A percentile compares a stretch with the other conserved stretches of the same genome.
Evolutionary conservation across 2,113 vertebrate species (phyloP).

Genomic region (Noctilio leporinus): DNA sequence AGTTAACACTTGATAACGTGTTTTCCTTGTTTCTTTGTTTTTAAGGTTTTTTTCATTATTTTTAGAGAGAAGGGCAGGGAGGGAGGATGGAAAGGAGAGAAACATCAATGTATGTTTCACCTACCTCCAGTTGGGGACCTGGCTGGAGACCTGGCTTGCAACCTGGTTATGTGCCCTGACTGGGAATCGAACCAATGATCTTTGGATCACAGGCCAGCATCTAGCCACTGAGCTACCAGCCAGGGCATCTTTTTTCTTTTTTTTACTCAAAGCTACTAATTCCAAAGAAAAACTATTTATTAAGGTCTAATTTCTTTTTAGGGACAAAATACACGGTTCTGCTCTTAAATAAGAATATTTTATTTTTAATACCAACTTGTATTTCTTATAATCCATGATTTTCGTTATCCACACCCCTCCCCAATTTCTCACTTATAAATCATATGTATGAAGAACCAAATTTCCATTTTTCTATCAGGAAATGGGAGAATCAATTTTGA

Average conservation of each 20-base stretch:
- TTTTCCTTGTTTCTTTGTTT: background rate
- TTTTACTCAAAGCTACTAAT: background rate
- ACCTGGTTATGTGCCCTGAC: too few species aligned
- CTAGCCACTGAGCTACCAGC: too few species aligned
- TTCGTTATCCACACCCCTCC: constrained; percentile 12
- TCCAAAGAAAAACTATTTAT: constrained; percentile 54
- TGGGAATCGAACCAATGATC: too few species aligned
- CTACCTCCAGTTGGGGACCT: too few species aligned
- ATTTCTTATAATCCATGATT: constrained; percentile 67
- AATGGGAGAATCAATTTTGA: background rate
- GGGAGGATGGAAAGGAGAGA: too few species aligned
- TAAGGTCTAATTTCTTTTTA: background rate
- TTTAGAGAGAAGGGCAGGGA: too few species aligned
- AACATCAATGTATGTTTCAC: too few species aligned
- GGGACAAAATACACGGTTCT: constrained; percentile 19
- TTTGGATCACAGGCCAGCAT: too few species aligned
- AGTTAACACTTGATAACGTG: background rate
- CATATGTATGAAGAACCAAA: constrained; percentile 35
- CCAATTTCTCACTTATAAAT: constrained; percentile 63
- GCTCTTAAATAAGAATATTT: constrained; percentile 68
- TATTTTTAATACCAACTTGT: constrained; percentile 69
- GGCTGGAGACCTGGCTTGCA: too few species aligned
- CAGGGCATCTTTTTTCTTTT: too few species aligned
- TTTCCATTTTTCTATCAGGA: constrained; percentile 1
- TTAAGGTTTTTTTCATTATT: background rate